Conservation (phyloP, 2,113 vertebrate genomes). For the Gorsachius goisagi region DNA sequence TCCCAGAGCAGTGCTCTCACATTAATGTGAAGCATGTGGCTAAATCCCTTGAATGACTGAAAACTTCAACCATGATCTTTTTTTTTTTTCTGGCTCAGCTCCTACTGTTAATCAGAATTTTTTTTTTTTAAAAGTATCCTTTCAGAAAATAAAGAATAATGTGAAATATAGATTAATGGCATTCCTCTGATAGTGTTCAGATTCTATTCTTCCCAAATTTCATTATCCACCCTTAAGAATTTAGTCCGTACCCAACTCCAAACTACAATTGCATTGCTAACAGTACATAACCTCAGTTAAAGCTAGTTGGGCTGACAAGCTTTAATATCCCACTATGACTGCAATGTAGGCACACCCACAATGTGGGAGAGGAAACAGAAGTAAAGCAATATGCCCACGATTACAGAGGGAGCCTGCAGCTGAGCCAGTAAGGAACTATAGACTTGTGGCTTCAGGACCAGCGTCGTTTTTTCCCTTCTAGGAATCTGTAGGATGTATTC, state of each 20-base stretch:
- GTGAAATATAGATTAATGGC: not conserved
- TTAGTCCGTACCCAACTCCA: not conserved
- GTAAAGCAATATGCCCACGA: constrained; percentile 45
- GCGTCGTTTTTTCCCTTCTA: not conserved
- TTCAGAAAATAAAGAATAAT: not conserved
- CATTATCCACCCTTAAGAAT: not conserved
- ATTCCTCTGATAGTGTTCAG: not conserved
- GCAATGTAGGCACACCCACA: constrained; percentile 18
- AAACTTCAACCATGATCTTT: too few species aligned
- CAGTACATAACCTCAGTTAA: not conserved
- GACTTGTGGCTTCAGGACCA: not conserved
- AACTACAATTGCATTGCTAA: not conserved
- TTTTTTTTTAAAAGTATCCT: not conserved
- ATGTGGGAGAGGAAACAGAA: constrained; percentile 20
- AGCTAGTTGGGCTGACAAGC: not conserved
- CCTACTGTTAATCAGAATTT: too few species aligned
- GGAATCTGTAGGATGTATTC: not conserved
- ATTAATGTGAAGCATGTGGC: constrained; percentile 49
- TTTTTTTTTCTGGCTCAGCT: too few species aligned
- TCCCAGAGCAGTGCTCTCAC: constrained; percentile 15
- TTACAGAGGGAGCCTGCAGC: not conserved
- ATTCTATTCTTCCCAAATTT: not conserved
- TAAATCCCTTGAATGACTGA: constrained; percentile 13
- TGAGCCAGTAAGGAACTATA: not conserved
- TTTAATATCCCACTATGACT: not conserved